phyloP scores from a whole-genome alignment of 1,140 invertebrate genomes.

The Phenacoccus solenopsis region DNA sequence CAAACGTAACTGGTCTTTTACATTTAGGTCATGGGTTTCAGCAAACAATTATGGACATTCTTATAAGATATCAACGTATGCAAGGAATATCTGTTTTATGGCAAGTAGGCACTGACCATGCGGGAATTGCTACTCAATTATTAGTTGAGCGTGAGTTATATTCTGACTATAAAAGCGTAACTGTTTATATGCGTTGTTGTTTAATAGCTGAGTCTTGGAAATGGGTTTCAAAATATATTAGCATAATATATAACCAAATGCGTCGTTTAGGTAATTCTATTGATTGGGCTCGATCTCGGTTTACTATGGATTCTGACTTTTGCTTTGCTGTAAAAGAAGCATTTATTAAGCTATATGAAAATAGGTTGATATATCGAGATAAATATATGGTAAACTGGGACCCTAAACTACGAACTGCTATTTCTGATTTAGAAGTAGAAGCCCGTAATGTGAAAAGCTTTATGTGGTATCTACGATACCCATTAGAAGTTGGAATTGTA shows the following conservation, averaged over 20 bases:
- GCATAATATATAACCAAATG: constrained; percentile 46
- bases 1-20: constrained; percentile 52
- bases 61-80: constrained; percentile 51
- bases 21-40: constrained; percentile 56
- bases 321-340: constrained; percentile 45
- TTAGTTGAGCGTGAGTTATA: constrained; percentile 37
- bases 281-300: constrained; percentile 47
- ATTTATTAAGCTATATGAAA: constrained; percentile 47
- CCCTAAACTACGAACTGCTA: constrained; percentile 44
- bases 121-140: constrained; percentile 44
- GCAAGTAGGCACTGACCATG: constrained; percentile 45
- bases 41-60: constrained; percentile 44
- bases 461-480: constrained; percentile 30
- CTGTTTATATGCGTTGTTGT: constrained; percentile 25
- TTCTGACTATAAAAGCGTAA: constrained; percentile 21
- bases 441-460: constrained; percentile 42
- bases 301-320: constrained; percentile 46
- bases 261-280: constrained; percentile 43
- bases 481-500: constrained; percentile 42
- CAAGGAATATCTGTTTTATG: constrained; percentile 43
- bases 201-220: constrained; percentile 30
- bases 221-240: constrained; percentile 33
- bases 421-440: constrained; percentile 54
- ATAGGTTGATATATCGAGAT: constrained; percentile 46
- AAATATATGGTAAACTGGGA: constrained; percentile 54